A percentile compares a stretch with the other conserved stretches of the same genome.
Evolutionary conservation across 2,888 invertebrate genomes (phyloP).

Genomic region (Nematopogon swammerdamellus): DNA sequence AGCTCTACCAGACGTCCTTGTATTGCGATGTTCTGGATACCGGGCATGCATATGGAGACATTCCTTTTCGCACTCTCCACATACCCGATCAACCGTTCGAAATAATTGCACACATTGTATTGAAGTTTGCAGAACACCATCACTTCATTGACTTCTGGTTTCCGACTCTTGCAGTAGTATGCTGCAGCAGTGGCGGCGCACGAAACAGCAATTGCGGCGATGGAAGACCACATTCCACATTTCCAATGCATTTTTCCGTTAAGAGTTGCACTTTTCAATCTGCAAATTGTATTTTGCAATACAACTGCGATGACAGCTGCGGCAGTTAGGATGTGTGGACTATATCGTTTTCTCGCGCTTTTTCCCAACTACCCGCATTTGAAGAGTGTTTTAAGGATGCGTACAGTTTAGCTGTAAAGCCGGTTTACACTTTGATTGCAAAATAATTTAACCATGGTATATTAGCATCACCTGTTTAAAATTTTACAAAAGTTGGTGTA

Average conservation of each 20-base stretch:
- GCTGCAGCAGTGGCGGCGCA: slow-evolving; percentile 39
- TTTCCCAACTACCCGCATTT: too few species aligned
- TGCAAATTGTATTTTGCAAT: neutral
- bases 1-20: slow-evolving; percentile 36
- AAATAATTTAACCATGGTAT: too few species aligned
- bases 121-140: slow-evolving; percentile 51
- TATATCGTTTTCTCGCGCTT: too few species aligned
- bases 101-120: slow-evolving; percentile 40
- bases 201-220: slow-evolving; percentile 36
- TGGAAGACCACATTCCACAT: slow-evolving; percentile 35
- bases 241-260: slow-evolving; percentile 35
- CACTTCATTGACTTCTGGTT: slow-evolving; percentile 38
- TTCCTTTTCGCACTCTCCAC: slow-evolving; percentile 35
- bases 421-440: too few species aligned
- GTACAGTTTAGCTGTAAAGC: too few species aligned
- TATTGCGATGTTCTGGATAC: slow-evolving; percentile 45
- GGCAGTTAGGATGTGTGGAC: too few species aligned
- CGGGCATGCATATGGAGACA: slow-evolving; percentile 45
- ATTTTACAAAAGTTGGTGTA: too few species aligned
- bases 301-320: neutral
- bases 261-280: neutral
- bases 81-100: slow-evolving; percentile 42
- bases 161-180: slow-evolving; percentile 37
- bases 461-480: too few species aligned
- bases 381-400: too few species aligned